Evolutionary conservation across 37 sponge, comb jelly and placozoan species (phyloP).

Genomic region (Geodia barretti): DNA sequence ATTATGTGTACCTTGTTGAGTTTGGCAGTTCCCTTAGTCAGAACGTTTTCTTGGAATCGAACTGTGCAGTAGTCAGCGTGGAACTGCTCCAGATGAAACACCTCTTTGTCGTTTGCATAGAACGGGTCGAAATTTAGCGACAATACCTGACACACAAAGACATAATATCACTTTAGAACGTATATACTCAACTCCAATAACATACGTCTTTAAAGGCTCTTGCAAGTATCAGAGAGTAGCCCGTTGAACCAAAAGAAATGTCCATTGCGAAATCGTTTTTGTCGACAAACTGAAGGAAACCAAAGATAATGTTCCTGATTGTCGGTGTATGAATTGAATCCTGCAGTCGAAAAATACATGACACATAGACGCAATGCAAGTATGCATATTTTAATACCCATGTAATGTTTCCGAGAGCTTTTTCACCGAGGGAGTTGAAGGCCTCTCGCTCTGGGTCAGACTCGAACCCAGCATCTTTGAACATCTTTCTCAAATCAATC

Average conservation of each 20-base stretch:
- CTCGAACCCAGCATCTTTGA: neutral
- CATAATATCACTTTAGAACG: neutral
- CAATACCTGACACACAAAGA: neutral
- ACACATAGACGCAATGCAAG: neutral
- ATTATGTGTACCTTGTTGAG: neutral
- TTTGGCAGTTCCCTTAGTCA: neutral
- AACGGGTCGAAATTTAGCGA: neutral
- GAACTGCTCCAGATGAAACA: neutral
- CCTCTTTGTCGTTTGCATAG: neutral
- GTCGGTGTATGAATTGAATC: neutral
- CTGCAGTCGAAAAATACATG: neutral
- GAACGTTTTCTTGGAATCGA: neutral
- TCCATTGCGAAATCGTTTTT: slow-evolving; percentile 14
- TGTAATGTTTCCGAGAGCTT: neutral
- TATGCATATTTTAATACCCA: neutral
- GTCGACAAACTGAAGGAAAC: slow-evolving; percentile 11
- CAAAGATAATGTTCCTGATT: slow-evolving; percentile 4
- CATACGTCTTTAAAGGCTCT: slow-evolving; percentile 9
- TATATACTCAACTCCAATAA: neutral
- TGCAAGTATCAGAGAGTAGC: slow-evolving; percentile 29
- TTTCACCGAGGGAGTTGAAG: neutral
- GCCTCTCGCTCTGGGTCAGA: neutral
- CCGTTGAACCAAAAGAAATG: slow-evolving; percentile 40
- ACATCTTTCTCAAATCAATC: neutral
- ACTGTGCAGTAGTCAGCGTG: neutral